Evolutionary conservation across 2,113 vertebrate genomes (phyloP).

Genomic region (Etheostoma spectabile): DNA sequence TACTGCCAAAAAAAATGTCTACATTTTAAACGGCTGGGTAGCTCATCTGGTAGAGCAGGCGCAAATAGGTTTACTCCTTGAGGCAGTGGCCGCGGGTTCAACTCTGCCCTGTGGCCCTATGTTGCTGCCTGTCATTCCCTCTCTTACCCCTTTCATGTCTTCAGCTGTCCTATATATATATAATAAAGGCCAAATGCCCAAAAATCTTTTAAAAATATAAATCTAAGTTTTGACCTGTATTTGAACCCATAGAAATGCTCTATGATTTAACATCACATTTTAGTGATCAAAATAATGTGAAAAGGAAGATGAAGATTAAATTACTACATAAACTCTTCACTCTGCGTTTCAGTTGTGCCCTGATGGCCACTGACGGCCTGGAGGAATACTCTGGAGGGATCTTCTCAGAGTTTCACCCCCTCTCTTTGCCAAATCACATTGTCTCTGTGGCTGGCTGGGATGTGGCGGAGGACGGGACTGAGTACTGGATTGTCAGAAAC

Average conservation of each 20-base stretch:
- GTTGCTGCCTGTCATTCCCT: too few relatives aligned
- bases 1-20: neutral
- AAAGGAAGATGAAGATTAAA: neutral
- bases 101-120: too few relatives aligned
- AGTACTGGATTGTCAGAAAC: slow-evolving; percentile 96
- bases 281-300: neutral
- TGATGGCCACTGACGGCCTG: slow-evolving; percentile 92
- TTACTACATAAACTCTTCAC: neutral
- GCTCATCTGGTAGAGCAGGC: too few relatives aligned
- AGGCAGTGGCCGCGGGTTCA: too few relatives aligned
- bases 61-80: too few relatives aligned
- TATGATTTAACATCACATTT: neutral
- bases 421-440: slow-evolving; percentile 89
- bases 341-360: slow-evolving; percentile 87
- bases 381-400: slow-evolving; percentile 90
- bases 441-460: slow-evolving; percentile 96
- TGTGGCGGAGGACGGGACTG: slow-evolving; percentile 81
- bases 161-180: too few relatives aligned
- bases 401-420: slow-evolving; percentile 87
- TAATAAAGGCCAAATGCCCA: too few relatives aligned
- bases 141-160: too few relatives aligned
- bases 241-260: neutral
- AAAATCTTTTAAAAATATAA: too few relatives aligned
- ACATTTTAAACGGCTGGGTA: too few relatives aligned
- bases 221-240: neutral